Percentiles rank a stretch among this genome's conserved stretches.
Evolutionary conservation across 2,888 invertebrate species (phyloP).

Genomic region (Sinodicranocentrus sp.): DNA sequence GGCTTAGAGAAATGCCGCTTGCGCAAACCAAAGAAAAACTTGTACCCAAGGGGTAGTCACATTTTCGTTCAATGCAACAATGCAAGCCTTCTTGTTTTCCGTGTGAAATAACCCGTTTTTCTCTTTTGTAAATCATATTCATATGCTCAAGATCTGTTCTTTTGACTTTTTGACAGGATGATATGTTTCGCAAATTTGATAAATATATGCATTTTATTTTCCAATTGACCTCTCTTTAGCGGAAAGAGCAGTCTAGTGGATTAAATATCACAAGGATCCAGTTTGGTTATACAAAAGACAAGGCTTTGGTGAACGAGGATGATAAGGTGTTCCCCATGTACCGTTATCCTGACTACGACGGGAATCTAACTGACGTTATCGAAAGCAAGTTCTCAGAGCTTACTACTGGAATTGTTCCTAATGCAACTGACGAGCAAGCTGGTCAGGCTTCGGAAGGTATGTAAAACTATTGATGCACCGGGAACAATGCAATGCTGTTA

Average conservation of each 20-base stretch:
- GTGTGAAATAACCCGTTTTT: slow-evolving; percentile 41
- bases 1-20: too few species aligned
- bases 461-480: neutral
- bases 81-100: neutral
- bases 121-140: too few species aligned
- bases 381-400: slow-evolving; percentile 65
- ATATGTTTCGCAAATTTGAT: neutral
- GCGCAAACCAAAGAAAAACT: too few species aligned
- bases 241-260: slow-evolving; percentile 61
- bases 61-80: too few species aligned
- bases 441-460: slow-evolving; percentile 47
- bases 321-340: slow-evolving; percentile 52
- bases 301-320: slow-evolving; percentile 38
- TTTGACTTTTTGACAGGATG: neutral
- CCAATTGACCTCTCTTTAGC: slow-evolving; percentile 14
- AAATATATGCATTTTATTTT: neutral
- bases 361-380: slow-evolving; percentile 61
- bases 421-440: slow-evolving; percentile 52
- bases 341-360: slow-evolving; percentile 53
- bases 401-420: slow-evolving; percentile 52
- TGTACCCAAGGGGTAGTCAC: too few species aligned
- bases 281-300: slow-evolving; percentile 62
- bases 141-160: neutral
- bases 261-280: slow-evolving; percentile 61
- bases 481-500: neutral